Evolutionary conservation across 2,113 vertebrate species (phyloP).

Genomic region (Centropristis striata): DNA sequence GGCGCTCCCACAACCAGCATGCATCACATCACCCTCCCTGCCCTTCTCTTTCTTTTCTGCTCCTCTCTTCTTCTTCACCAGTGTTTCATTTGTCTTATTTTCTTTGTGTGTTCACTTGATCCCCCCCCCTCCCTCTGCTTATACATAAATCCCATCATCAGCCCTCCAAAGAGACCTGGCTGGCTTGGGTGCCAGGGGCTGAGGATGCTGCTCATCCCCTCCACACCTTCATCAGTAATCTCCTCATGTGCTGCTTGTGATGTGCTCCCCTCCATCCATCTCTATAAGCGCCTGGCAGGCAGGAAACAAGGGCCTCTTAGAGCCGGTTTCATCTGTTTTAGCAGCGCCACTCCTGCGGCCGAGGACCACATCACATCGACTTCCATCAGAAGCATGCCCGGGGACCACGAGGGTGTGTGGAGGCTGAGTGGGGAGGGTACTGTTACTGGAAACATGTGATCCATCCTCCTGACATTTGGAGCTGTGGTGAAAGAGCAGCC

Average conservation of each 20-base stretch:
- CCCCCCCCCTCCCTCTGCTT: not conserved
- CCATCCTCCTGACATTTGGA: constrained; percentile 57
- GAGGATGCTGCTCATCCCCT: constrained; percentile 32
- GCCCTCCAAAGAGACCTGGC: constrained; percentile 7
- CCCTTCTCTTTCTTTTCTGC: constrained; percentile 11
- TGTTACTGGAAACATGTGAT: constrained; percentile 45
- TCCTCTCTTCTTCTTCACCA: not conserved
- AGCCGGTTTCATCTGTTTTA: constrained; percentile 60
- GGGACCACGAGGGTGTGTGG: not conserved
- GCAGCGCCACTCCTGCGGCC: constrained; percentile 44
- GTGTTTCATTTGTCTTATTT: constrained; percentile 27
- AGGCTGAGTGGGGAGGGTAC: constrained; percentile 10
- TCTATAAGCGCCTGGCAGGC: constrained; percentile 52
- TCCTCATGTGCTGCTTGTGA: constrained; percentile 46
- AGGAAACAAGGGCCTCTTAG: constrained; percentile 51
- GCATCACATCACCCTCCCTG: constrained; percentile 36
- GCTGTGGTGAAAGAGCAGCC: constrained; percentile 42
- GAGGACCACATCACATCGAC: constrained; percentile 48
- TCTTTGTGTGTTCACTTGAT: constrained; percentile 29
- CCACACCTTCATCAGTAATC: constrained; percentile 67
- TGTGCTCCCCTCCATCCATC: constrained; percentile 50
- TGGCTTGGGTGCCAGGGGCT: constrained; percentile 3
- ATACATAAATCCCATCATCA: constrained; percentile 47
- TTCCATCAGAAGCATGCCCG: constrained; percentile 47
- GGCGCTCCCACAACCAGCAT: constrained; percentile 55